Conservation (phyloP, 2,888 invertebrate genomes). For the Ennomos quercinarius region DNA sequence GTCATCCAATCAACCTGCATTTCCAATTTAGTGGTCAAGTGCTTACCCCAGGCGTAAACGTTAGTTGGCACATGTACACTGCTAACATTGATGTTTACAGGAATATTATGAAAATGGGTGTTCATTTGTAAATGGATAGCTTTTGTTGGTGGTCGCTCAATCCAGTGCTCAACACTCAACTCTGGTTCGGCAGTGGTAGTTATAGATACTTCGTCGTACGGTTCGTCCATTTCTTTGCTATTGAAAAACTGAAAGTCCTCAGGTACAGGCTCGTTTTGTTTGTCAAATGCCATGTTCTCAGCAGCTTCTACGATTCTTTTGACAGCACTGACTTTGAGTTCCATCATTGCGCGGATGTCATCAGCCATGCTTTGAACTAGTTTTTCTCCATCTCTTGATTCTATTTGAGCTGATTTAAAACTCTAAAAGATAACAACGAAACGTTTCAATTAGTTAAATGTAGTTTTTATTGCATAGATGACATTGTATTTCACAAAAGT, state of each 20-base stretch:
- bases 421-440: slow-evolving; percentile 81
- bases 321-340: slow-evolving; percentile 94
- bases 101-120: slow-evolving; percentile 91
- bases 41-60: slow-evolving; percentile 94
- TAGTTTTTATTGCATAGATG: neutral
- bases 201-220: slow-evolving; percentile 78
- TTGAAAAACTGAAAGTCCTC: slow-evolving; percentile 89
- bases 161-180: slow-evolving; percentile 79
- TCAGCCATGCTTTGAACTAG: slow-evolving; percentile 93
- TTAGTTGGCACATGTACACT: slow-evolving; percentile 98
- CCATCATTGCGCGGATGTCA: slow-evolving; percentile 95
- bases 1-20: slow-evolving; percentile 2
- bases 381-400: slow-evolving; percentile 90
- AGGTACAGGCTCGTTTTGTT: slow-evolving; percentile 80
- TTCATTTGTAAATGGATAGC: slow-evolving; percentile 88
- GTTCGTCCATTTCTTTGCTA: slow-evolving; percentile 89
- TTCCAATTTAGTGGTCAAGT: slow-evolving; percentile 16
- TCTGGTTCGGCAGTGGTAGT: slow-evolving; percentile 84
- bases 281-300: slow-evolving; percentile 90
- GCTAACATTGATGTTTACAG: slow-evolving; percentile 91
- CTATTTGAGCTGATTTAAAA: slow-evolving; percentile 91
- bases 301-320: slow-evolving; percentile 95
- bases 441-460: neutral
- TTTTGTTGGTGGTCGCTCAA: slow-evolving; percentile 83
- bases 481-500: slow-evolving; percentile 3